Base-by-base conservation (phyloP, 2,797 vertebrate species). In the Enteromius trimaculatus region DNA sequence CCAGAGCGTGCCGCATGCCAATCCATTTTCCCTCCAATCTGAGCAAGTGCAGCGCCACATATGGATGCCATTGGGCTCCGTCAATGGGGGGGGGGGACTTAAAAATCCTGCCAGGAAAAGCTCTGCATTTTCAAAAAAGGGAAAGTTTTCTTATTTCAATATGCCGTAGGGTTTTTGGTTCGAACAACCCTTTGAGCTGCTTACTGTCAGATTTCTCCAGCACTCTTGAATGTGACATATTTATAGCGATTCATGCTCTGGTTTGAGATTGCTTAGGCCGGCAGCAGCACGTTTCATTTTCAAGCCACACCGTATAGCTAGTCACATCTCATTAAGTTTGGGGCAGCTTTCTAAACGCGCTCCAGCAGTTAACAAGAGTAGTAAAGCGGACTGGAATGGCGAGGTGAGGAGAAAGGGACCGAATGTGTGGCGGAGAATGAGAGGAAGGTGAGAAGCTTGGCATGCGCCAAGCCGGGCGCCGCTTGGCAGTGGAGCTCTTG, bases 251-350 rank as follows among this genome's bases (percentile, higher is more conserved):
- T 88, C 91, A 89, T 70, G 51, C 85, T 72, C 85, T 84, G 90
- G 84, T 88, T 86, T 90, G 89, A 90, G 91, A 92, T 92, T 92
- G 90, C 88, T 90, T 60, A 77, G 44, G 23, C 19, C 81, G 88
- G 82, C 86, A 87, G 81, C 89, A 84, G 13, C 3, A 80, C 85
- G 87, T 89, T 90, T 90, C 69, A 71, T 86, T 86, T 88, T 83
- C 89, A 88, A 88, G 84, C 89, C 84, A 85, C 60, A 60, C 84
- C 16, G 10, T 69, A 92, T 81, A 70, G 85, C 88, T 88, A 89
- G 91, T 93, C 92, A 92, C 90, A 89, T 93, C 93, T 92, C 77
- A 93, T 94, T 93, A 93, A 89, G 88, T 89, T 86, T 81, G 87
- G 76, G 88, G 87, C 87, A 86, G 87, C 85, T 89, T 92, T 90